Evolutionary conservation across 2,113 vertebrate genomes (phyloP), one percentile per base, ranked within the genome.

Genomic region (Podilymbus podiceps): DNA sequence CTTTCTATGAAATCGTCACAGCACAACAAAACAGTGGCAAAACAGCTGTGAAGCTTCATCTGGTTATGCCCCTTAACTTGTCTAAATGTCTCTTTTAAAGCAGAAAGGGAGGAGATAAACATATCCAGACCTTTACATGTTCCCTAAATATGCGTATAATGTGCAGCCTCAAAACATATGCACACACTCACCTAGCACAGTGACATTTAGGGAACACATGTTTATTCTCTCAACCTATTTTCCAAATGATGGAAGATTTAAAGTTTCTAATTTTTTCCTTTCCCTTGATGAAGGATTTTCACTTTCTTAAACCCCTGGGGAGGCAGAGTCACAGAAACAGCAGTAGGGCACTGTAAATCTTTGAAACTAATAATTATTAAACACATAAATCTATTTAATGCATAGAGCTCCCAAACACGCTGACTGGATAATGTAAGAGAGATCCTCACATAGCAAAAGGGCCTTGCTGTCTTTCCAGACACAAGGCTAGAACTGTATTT

Each of bases 321-420:
- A 90, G 62, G 27, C 33, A 90, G 50, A 91, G 64, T 81, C 60
- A 53, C 60, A 87, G 83, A 81, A 94, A 67, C 56, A 89, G 90
- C 83, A 95, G 83, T 76, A 90, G 44, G 66, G 44, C 73, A 75
- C 66, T 82, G 60, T 93, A 96, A 96, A 94, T 96, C 90, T 92
- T 95, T 84, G 69, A 96, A 96, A 97, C 76, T 85, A 93, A 63
- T 96, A 93, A 96, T 94, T 96, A 97, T 97, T 96, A 97, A 97
- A 76, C 56, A 92, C 83, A 96, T 97, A 96, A 94, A 96, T 97
- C 95, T 90, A 56, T 90, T 92, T 93, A 94, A 93, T 76, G 49
- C 69, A 72, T 67, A 78, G 22, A 93, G 58, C 56, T 17, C 83
- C 60, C 64, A 87, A 93, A 96, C 69, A 93, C 1, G 1, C 80